phyloP scores from a whole-genome alignment of 1,140 invertebrate species.

The Ephestia elutella region DNA sequence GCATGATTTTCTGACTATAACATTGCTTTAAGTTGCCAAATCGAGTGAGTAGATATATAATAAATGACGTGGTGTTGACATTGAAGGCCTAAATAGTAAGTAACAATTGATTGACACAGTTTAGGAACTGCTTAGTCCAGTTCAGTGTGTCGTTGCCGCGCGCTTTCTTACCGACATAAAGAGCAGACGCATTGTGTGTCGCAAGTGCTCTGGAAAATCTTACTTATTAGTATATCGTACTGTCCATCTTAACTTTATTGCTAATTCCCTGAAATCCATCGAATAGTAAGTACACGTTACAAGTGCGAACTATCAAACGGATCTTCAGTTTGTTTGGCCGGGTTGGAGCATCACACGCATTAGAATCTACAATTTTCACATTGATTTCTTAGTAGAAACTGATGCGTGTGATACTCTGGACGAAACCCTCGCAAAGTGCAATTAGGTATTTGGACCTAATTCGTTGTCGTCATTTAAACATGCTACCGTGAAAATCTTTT shows the following conservation, averaged over 20 bases:
- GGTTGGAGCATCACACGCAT: conserved; percentile 31
- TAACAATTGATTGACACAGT: conserved; percentile 27
- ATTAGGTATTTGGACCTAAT: not conserved
- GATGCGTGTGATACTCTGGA: conserved; percentile 23
- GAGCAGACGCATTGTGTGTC: conserved; percentile 57
- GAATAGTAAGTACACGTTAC: conserved; percentile 29
- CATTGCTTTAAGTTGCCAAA: conserved; percentile 16
- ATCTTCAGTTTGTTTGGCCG: conserved; percentile 44
- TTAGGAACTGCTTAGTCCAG: not conserved
- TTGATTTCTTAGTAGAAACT: conserved; percentile 10
- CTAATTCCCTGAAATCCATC: conserved; percentile 39
- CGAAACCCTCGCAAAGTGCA: conserved; percentile 9
- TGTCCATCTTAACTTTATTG: conserved; percentile 53
- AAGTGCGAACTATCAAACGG: conserved; percentile 35
- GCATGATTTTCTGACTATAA: conserved; percentile 45
- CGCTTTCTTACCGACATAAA: not conserved
- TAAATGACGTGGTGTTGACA: conserved; percentile 25
- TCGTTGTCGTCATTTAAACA: conserved; percentile 12
- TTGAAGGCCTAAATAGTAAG: conserved; percentile 24
- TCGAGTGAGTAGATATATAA: conserved; percentile 13
- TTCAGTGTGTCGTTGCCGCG: not conserved
- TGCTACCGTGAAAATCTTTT: not conserved
- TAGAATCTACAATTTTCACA: conserved; percentile 14
- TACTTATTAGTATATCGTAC: conserved; percentile 65
- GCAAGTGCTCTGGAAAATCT: conserved; percentile 62